Evolutionary conservation across 2,113 vertebrate genomes (phyloP), one percentile per base, ranked within the genome.

Genomic region (Neotragus moschatus): DNA sequence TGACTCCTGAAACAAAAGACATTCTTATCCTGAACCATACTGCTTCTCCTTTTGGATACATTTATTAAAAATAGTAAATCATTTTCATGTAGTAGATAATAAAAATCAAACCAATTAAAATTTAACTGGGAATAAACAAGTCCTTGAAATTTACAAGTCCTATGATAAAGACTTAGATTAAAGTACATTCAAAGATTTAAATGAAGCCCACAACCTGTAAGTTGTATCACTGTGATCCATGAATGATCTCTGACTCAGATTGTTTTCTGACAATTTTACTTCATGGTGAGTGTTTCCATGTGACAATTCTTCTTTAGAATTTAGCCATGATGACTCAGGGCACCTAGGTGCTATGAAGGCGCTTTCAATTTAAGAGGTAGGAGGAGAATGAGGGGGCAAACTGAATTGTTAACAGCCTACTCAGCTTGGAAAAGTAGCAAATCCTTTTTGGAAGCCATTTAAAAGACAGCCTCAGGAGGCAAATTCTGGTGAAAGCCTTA

Each of bases 171-270:
- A 81, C 28, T 90, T 30, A 82, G 28, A 63, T 90, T 7, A 63
- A 91, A 95, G 23, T 90, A 94, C 49, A 88, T 56, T 92, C 75
- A 94, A 81, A 96, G 36, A 73, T 92, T 97, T 96, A 96, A 97
- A 90, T 88, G 53, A 97, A 90, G 26, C 60, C 85, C 30, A 94
- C 89, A 96, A 89, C 19, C 66, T 96, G 21, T 84, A 96, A 53
- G 77, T 36, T 97, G 26, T 95, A 98, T 94, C 77, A 93, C 0
- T 87, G 84, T 95, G 70, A 97, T 97, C 86, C 95, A 89, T 96
- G 90, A 97, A 95, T 88, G 73, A 96, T 96, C 73, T 96, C 93
- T 97, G 97, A 98, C 89, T 98, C 94, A 97, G 80, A 92, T 51
- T 95, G 63, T 85, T 96, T 95, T 98, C 97, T 84, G 94, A 85